Percentiles rank a stretch among this genome's conserved stretches.
phyloP scores from a whole-genome alignment of 2,797 vertebrate species.

The Dendrocincla tyrannina region DNA sequence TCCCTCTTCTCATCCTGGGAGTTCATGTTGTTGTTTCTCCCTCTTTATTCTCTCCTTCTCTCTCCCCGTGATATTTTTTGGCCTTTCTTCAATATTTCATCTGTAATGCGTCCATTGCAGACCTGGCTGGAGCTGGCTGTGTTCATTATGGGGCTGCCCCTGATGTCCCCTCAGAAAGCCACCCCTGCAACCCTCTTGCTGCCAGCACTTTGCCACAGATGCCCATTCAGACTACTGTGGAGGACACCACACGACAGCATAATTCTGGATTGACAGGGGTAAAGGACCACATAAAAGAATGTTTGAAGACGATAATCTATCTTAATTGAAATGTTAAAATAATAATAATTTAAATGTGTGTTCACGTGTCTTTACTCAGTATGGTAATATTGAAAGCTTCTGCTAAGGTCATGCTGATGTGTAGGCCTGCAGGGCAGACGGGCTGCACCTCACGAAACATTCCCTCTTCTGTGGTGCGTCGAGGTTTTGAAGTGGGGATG shows the following conservation, averaged over 20 bases:
- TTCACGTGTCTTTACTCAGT: neutral
- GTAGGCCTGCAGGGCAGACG: neutral
- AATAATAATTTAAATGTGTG: neutral
- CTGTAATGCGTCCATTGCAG: neutral
- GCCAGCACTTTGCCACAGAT: neutral
- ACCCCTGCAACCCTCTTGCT: neutral
- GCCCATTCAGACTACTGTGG: fast-evolving
- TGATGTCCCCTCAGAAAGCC: neutral
- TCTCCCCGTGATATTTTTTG: neutral
- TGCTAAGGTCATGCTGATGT: fast-evolving
- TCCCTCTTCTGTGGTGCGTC: neutral
- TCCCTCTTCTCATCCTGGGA: neutral
- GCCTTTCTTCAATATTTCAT: neutral
- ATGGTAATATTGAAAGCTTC: neutral
- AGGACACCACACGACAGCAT: fast-evolving
- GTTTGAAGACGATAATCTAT: neutral
- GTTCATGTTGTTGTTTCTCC: neutral
- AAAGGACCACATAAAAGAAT: neutral
- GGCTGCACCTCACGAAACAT: fast-evolving
- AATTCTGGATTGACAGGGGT: neutral
- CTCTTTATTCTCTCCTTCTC: neutral
- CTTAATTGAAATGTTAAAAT: neutral
- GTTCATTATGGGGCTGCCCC: fast-evolving
- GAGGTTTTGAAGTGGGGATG: neutral
- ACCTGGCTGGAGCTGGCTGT: neutral